Evolutionary conservation across 2,888 invertebrate species (phyloP).

Genomic region (Enchytraeus crypticus): DNA sequence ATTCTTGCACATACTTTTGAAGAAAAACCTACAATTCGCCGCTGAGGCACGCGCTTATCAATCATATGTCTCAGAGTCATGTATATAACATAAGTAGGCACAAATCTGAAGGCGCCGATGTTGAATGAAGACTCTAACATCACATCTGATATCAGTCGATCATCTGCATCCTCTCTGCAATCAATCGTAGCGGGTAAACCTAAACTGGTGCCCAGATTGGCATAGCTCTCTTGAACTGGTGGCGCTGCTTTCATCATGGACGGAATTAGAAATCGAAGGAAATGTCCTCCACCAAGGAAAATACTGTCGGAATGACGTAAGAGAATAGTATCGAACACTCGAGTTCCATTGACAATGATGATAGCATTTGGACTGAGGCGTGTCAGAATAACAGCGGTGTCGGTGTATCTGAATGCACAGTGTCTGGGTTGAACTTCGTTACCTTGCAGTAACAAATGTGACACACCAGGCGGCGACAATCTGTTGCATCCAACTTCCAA

Average conservation of each 20-base stretch:
- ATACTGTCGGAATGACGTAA: constrained; percentile 58
- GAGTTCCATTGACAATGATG: constrained; percentile 85
- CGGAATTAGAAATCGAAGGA: constrained; percentile 53
- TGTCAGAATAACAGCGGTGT: constrained; percentile 82
- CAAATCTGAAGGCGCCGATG: constrained; percentile 78
- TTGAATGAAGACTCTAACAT: constrained; percentile 65
- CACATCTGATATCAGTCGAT: constrained; percentile 77
- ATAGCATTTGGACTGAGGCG: constrained; percentile 85
- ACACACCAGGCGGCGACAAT: constrained; percentile 34
- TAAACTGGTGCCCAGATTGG: no score
- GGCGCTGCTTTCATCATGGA: not conserved
- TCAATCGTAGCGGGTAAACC: not conserved
- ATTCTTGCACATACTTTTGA: no score
- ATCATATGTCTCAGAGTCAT: constrained; percentile 68
- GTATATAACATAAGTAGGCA: constrained; percentile 93
- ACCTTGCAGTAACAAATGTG: constrained; percentile 58
- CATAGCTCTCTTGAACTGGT: no score
- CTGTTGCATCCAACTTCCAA: constrained; percentile 68
- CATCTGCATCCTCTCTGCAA: constrained; percentile 56
- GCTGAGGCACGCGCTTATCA: not conserved
- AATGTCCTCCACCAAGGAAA: constrained; percentile 52
- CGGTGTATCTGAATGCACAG: constrained; percentile 81
- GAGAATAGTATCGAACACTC: constrained; percentile 83
- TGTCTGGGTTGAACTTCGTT: constrained; percentile 80
- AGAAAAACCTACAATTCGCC: not conserved